A percentile compares a stretch with the other conserved stretches of the same genome.
These are phyloP conservation scores for Polypedilum vanderplanki DNA, from an alignment of 1,140 invertebrate species.

Conservation along the genomic window DNA sequence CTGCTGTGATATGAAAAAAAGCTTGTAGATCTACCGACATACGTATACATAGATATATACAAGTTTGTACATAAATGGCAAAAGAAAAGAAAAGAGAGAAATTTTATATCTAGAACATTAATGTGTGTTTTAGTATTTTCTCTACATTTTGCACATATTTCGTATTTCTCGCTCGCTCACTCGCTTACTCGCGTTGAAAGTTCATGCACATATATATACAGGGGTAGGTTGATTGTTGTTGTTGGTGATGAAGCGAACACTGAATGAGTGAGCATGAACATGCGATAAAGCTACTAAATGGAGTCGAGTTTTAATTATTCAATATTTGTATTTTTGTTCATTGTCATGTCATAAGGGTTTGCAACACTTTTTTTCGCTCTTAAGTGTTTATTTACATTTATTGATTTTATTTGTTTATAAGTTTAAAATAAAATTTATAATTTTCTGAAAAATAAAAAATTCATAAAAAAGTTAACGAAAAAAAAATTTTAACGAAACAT, in stretches of 20 bases:
- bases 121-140: constrained; percentile 16
- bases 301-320: no score
- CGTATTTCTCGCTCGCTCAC: not conserved
- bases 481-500: no score
- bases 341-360: no score
- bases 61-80: not conserved
- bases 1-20: not conserved
- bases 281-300: no score
- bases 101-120: constrained; percentile 20
- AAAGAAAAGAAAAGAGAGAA: not conserved
- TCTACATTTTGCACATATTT: constrained; percentile 13
- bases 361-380: no score
- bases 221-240: not conserved
- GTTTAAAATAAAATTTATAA: no score
- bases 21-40: constrained; percentile 2
- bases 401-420: no score
- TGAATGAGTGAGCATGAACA: not conserved
- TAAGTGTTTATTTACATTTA: no score
- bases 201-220: not conserved
- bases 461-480: no score
- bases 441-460: no score
- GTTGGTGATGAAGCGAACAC: not conserved
- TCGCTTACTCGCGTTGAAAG: not conserved
- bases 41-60: not conserved
- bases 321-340: no score